Base-by-base conservation (phyloP, 2,797 vertebrate species). In the Bradypus variegatus region DNA sequence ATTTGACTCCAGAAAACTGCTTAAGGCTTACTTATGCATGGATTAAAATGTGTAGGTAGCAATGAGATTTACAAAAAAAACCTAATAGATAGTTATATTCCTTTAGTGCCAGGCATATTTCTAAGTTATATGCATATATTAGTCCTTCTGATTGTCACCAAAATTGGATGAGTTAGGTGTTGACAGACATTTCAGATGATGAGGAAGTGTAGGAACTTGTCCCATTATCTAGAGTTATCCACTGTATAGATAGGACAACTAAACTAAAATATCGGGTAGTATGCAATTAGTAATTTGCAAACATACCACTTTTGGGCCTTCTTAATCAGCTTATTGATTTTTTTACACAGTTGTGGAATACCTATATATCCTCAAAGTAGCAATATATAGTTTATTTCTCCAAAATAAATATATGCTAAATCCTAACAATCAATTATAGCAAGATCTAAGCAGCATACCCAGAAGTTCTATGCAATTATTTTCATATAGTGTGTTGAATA, bases 1-100 rank as follows among this genome's bases (percentile, higher is more conserved):
- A 97, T 96, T 95, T 96, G 96, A 95, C 95, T 93, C 21, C 33
- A 96, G 67, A 95, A 95, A 94, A 92, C n/a, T 94, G 15, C 81
- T 72, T 73, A 86, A 93, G n/a, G 19, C 5, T 86, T 76, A 81
- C 5, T 86, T 76, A 81, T 77, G 16, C 33, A 80, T 92, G 31
- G 48, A 72, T 55, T 70, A 91, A 83, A 86, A 93, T 89, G 9
- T 81, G 7, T 36, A 75, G 79, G 11, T 70, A 69, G 11, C 16
- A 81, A 75, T 67, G 36, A 82, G 3, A 90, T 89, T 75, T 75
- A 77, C 19, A 92, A 15, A 78, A 41, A 45, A 29, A 69, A 64
- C 50, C 33, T 78, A 60, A 19, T 19, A 69, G 5, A 77, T 45
- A 90, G 90, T 75, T 76, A 25, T 48, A 64, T 55, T 89, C 12